Evolutionary conservation across 1,140 invertebrate species (phyloP).

Genomic region (Asbolus verrucosus): DNA sequence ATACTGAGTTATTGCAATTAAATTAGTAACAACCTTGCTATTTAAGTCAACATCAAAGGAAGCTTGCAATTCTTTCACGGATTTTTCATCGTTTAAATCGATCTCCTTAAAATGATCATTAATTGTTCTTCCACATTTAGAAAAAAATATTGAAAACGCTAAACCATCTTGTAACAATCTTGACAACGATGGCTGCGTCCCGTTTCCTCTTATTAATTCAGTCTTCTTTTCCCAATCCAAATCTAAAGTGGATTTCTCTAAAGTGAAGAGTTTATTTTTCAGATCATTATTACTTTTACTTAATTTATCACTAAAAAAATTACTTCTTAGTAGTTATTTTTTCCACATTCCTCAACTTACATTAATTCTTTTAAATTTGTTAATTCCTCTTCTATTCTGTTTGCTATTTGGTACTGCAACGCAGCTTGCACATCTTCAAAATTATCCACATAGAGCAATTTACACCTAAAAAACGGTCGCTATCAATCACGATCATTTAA

Average conservation of each 20-base stretch:
- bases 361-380: slow-evolving; percentile 47
- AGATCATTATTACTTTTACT: slow-evolving; percentile 54
- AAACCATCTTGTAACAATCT: slow-evolving; percentile 55
- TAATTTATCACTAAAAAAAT: slow-evolving; percentile 57
- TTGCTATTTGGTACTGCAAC: slow-evolving; percentile 47
- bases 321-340: no score
- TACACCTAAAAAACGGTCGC: slow-evolving; percentile 47
- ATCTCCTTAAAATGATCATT: slow-evolving; percentile 48
- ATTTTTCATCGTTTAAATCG: slow-evolving; percentile 54
- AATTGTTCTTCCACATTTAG: slow-evolving; percentile 50
- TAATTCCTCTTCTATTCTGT: slow-evolving; percentile 50
- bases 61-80: slow-evolving; percentile 50
- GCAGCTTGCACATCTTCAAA: slow-evolving; percentile 50
- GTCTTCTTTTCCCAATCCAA: slow-evolving; percentile 58
- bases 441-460: slow-evolving; percentile 52
- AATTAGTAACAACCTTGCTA: slow-evolving; percentile 40
- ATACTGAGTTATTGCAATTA: slow-evolving; percentile 61
- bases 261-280: slow-evolving; percentile 56
- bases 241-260: slow-evolving; percentile 57
- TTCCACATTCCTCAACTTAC: slow-evolving; percentile 45
- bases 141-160: slow-evolving; percentile 57
- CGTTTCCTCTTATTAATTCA: slow-evolving; percentile 53
- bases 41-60: slow-evolving; percentile 55
- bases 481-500: slow-evolving; percentile 15
- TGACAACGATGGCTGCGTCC: slow-evolving; percentile 55